A percentile compares a stretch with the other conserved stretches of the same genome.
Conservation (phyloP, 1,140 invertebrate species). For the Ectropis grisescens region DNA sequence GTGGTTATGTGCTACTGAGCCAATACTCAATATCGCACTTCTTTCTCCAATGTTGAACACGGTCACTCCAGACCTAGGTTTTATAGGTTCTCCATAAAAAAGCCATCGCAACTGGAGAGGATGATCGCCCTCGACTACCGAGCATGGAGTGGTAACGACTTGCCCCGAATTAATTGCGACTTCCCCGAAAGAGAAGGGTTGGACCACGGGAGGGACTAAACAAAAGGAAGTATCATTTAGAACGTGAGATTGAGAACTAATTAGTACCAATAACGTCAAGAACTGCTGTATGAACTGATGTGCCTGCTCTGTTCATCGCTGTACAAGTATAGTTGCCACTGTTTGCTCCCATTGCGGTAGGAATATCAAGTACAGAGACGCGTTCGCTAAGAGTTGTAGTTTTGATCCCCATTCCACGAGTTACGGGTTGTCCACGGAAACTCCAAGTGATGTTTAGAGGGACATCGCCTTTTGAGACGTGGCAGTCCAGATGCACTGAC, state of each 20-base stretch:
- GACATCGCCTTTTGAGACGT: constrained; percentile 71
- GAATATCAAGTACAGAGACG: constrained; percentile 71
- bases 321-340: constrained; percentile 82
- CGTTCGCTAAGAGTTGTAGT: constrained; percentile 62
- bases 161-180: constrained; percentile 78
- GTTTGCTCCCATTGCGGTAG: constrained; percentile 72
- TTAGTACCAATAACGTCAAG: constrained; percentile 76
- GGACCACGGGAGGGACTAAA: constrained; percentile 79
- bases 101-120: constrained; percentile 80
- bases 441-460: constrained; percentile 67
- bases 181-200: constrained; percentile 80
- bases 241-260: constrained; percentile 27
- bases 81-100: constrained; percentile 73
- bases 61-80: constrained; percentile 62
- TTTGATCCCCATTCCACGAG: constrained; percentile 57
- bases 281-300: constrained; percentile 71
- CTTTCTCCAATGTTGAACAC: constrained; percentile 75
- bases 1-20: constrained; percentile 73
- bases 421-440: constrained; percentile 50
- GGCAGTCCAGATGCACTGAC: constrained; percentile 73
- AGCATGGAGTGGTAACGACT: constrained; percentile 76
- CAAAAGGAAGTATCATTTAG: constrained; percentile 50
- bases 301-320: constrained; percentile 77
- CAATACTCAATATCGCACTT: constrained; percentile 77
- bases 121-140: constrained; percentile 81